These are phyloP conservation scores for Aplochiton taeniatus DNA, from an alignment of 2,797 vertebrate genomes.

Conservation along the genomic window DNA sequence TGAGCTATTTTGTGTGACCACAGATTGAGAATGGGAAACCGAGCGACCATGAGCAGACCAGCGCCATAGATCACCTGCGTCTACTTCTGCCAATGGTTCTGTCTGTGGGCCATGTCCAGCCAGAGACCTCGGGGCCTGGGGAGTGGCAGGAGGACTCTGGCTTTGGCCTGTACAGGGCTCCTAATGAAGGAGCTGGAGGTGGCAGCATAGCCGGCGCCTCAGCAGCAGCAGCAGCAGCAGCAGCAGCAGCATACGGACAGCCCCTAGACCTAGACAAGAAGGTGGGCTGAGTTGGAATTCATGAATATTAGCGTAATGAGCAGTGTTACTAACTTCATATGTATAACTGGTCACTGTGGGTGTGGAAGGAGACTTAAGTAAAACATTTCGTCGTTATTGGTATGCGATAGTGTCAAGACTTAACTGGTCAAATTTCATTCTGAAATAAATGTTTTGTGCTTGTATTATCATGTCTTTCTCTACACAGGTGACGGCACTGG, in stretches of 20 bases:
- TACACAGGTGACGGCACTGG: conserved; percentile 84
- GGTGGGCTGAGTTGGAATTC: conserved; percentile 35
- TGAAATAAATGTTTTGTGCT: not conserved
- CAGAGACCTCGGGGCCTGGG: conserved; percentile 46
- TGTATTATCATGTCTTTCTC: conserved; percentile 63
- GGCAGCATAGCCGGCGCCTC: not conserved
- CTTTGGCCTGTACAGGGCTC: conserved; percentile 67
- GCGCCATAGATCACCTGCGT: conserved; percentile 84
- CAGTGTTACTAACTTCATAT: not conserved
- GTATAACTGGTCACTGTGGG: too few species aligned
- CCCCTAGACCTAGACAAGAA: conserved; percentile 60
- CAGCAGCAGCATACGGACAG: conserved; percentile 20
- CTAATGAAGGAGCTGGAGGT: conserved; percentile 61
- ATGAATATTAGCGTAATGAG: not conserved
- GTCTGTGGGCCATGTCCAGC: conserved; percentile 54
- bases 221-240: conserved; percentile 12
- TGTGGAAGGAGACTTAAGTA: too few species aligned
- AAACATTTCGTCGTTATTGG: not conserved
- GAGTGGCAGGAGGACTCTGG: conserved; percentile 75
- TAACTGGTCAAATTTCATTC: too few species aligned
- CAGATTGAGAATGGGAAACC: conserved; percentile 88
- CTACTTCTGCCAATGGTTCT: conserved; percentile 79
- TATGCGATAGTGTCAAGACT: not conserved
- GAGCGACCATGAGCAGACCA: conserved; percentile 84
- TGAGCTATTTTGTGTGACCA: not conserved